Evolutionary conservation across 2,888 invertebrate genomes (phyloP), one percentile per base, ranked within the genome.

Genomic region (Eudasyphora cyanicolor): DNA sequence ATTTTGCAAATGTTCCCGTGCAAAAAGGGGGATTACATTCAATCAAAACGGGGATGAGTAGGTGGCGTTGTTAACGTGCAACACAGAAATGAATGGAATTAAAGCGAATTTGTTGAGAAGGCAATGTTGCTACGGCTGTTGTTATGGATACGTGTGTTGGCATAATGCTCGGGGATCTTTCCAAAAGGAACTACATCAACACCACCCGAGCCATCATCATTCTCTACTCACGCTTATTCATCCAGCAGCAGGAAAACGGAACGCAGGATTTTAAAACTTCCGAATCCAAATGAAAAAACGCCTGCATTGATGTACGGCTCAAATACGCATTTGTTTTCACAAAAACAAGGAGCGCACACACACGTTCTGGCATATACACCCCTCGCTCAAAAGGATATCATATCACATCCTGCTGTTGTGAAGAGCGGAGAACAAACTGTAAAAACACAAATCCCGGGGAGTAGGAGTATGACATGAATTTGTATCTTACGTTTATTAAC

Each of bases 401-500:
- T 24, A 67, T 67, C 67, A 27, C 29, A n/a, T 57, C 42, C 35
- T 24, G 42, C 21, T 42, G 7, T 60, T 67, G 29, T 6, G 42
- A 2, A 67, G 35, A 42, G 29, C 10, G 42, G 12, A 67, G 35
- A 42, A 42, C 67, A 42, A 67, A 42, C 24, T 12, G n/a, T n/a
- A n/a, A n/a, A 4, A 35, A 12, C 1, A 1, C 64, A 7, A 38
- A 12, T 3, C 21, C 10, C 12, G 10, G 6, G 42, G 42, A 21
- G 67, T 10, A 10, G 51, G 38, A 21, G 42, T 29, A 62, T 75
- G 57, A n/a, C 45, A 27, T 19, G 42, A 54, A 79, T 79, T 82
- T 80, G 79, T 74, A 76, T 76, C 35, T 73, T 74, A 81, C 74
- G 54, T 88, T 89, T 88, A 90, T 90, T 89, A 90, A 90, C 89